Percentiles rank a stretch among this genome's conserved stretches.
Evolutionary conservation across 2,888 invertebrate genomes (phyloP).

Genomic region (Antheraea assamensis): DNA sequence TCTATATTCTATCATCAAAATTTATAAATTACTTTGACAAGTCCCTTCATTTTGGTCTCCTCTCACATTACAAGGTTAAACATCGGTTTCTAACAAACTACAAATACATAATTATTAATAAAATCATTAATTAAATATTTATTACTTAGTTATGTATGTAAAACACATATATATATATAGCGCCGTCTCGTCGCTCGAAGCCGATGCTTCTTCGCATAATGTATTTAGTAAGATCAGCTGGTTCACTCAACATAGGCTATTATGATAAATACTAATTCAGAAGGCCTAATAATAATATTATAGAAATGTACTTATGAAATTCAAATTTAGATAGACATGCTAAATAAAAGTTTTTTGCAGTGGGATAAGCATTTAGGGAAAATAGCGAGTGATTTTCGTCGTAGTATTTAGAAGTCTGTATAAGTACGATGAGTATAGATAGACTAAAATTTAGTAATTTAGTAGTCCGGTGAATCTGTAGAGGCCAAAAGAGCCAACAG

Average conservation of each 20-base stretch:
- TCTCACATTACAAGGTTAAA: neutral
- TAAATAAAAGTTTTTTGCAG: neutral
- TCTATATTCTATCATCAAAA: neutral
- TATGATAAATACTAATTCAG: neutral
- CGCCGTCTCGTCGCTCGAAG: neutral
- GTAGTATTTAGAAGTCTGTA: neutral
- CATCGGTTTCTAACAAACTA: neutral
- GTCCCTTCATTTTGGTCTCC: slow-evolving; percentile 3
- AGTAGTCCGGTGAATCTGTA: too few species aligned
- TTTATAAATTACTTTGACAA: neutral
- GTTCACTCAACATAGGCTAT: neutral
- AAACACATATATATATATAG: neutral
- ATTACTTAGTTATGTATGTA: neutral
- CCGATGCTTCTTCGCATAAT: neutral
- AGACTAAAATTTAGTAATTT: neutral
- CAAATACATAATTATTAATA: neutral
- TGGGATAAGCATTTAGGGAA: neutral
- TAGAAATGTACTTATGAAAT: neutral
- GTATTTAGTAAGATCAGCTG: neutral
- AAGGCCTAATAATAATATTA: neutral
- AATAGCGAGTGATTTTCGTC: neutral
- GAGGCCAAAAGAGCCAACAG: too few species aligned
- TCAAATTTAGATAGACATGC: neutral
- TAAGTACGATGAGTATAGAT: neutral
- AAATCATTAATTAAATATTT: neutral